Evolutionary conservation across 1,140 invertebrate species (phyloP).

Genomic region (Venustaconcha ellipsiformis): DNA sequence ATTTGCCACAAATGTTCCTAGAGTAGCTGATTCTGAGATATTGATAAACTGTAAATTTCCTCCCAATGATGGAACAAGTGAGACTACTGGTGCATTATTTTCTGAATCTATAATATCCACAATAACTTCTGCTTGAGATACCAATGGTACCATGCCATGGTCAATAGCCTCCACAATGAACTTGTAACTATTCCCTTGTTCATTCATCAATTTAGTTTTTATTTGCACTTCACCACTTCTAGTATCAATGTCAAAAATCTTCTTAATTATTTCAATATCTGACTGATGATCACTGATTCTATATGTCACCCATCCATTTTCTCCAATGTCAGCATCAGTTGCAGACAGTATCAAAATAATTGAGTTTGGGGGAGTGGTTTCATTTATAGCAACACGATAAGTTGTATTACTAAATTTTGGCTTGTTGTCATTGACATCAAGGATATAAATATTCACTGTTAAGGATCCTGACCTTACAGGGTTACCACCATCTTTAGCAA

Average conservation of each 20-base stretch:
- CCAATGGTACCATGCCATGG: constrained; percentile 31
- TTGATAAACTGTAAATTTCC: constrained; percentile 31
- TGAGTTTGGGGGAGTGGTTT: constrained; percentile 67
- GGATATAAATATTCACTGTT: constrained; percentile 52
- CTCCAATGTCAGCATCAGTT: constrained; percentile 55
- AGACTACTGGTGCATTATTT: constrained; percentile 85
- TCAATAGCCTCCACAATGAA: constrained; percentile 55
- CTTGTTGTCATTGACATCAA: constrained; percentile 74
- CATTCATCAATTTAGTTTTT: constrained; percentile 80
- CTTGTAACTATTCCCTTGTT: constrained; percentile 70
- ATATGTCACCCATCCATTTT: constrained; percentile 48
- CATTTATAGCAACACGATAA: constrained; percentile 76
- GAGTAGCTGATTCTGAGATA: constrained; percentile 36
- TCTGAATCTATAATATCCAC: constrained; percentile 79
- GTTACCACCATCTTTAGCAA: constrained; percentile 55
- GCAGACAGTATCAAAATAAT: constrained; percentile 50
- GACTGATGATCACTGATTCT: constrained; percentile 27
- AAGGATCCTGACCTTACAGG: constrained; percentile 48
- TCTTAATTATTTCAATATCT: constrained; percentile 19
- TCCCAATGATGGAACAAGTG: constrained; percentile 84
- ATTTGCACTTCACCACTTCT: constrained; percentile 54
- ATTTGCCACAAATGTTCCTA: constrained; percentile 40
- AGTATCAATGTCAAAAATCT: constrained; percentile 13
- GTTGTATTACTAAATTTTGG: constrained; percentile 46
- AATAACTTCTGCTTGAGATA: constrained; percentile 21